A percentile compares a stretch with the other conserved stretches of the same genome.
Evolutionary conservation across 2,888 invertebrate genomes (phyloP).

Genomic region (Netelia inedita): DNA sequence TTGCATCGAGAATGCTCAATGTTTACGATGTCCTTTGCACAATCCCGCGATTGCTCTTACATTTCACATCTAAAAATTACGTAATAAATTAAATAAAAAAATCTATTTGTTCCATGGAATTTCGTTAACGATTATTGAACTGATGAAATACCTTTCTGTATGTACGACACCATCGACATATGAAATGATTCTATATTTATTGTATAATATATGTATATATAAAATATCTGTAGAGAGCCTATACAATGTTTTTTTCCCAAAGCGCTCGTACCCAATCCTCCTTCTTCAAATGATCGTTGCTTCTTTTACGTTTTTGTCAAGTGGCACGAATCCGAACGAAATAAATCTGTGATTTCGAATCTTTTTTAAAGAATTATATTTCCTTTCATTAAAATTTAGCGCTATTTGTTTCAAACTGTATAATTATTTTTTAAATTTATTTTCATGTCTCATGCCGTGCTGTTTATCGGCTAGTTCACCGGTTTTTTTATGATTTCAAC

Average conservation of each 20-base stretch:
- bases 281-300: neutral
- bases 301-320: no score
- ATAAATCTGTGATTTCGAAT: no score
- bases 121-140: constrained; percentile 23
- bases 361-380: no score
- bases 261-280: neutral
- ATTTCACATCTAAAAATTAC: constrained; percentile 20
- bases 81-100: constrained; percentile 13
- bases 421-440: no score
- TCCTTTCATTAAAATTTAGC: no score
- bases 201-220: constrained; percentile 76
- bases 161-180: constrained; percentile 62
- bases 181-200: constrained; percentile 76
- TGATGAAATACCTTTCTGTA: constrained; percentile 64
- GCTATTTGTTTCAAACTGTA: no score
- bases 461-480: no score
- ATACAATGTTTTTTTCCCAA: neutral
- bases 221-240: constrained; percentile 71
- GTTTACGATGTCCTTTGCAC: constrained; percentile 41
- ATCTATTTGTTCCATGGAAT: constrained; percentile 38
- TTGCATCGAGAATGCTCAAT: constrained; percentile 53
- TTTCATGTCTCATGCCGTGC: no score
- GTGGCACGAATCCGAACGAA: no score
- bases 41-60: constrained; percentile 14
- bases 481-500: neutral